Evolutionary conservation across 2,113 vertebrate genomes (phyloP).

Genomic region (Charadrius vociferus): DNA sequence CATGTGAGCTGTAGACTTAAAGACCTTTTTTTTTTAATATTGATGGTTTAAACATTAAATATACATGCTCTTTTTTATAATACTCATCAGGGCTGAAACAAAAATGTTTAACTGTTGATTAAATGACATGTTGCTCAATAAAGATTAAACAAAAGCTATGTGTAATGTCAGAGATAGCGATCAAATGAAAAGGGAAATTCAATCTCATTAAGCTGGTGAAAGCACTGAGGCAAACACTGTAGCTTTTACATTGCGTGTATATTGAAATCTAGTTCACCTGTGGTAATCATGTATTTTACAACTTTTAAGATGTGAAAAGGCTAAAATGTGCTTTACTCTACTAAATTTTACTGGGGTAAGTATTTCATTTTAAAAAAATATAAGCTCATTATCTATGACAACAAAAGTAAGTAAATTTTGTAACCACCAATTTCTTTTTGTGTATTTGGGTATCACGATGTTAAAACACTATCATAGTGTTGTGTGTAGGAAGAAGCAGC

Average conservation of each 20-base stretch:
- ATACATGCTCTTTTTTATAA: neutral
- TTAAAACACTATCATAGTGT: neutral
- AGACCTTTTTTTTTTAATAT: neutral
- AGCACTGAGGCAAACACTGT: neutral
- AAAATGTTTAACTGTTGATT: neutral
- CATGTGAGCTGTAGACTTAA: fast-evolving
- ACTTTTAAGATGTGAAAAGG: neutral
- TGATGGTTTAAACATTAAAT: constrained; percentile 26
- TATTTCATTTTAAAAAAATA: neutral
- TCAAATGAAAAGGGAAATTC: neutral
- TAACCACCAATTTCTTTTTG: neutral
- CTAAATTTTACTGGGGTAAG: neutral
- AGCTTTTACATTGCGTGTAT: neutral
- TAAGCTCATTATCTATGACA: neutral
- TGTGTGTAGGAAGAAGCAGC: neutral
- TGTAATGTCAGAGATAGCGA: neutral
- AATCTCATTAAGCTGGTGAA: neutral
- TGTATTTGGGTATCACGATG: neutral
- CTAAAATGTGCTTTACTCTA: neutral
- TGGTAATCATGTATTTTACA: neutral
- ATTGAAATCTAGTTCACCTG: neutral
- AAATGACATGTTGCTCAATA: constrained; percentile 7
- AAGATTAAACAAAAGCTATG: constrained; percentile 11
- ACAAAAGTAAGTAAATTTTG: neutral
- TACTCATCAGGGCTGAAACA: neutral